These are phyloP conservation scores for Tigriopus japonicus DNA, from an alignment of 1,140 invertebrate genomes.

Conservation along the genomic window DNA sequence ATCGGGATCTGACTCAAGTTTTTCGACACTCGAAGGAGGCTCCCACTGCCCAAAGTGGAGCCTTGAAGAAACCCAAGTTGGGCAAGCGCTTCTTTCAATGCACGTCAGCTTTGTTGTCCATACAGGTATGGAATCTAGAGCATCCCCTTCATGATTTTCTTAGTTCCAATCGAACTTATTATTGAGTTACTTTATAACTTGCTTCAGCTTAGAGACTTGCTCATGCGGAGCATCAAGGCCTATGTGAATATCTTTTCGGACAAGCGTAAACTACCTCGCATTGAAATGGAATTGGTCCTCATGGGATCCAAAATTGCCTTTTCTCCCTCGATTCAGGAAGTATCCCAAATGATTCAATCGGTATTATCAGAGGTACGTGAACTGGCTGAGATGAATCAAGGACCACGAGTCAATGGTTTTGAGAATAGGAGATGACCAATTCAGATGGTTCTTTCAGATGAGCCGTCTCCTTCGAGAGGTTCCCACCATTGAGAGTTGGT, in stretches of 20 bases:
- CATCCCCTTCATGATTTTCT: not conserved
- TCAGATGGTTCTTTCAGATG: not conserved
- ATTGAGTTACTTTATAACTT: not conserved
- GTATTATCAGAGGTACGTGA: slow-evolving; percentile 11
- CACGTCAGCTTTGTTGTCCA: slow-evolving; percentile 8
- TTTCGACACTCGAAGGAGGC: not conserved
- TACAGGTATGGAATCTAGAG: not conserved
- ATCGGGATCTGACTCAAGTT: not conserved
- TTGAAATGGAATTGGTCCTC: slow-evolving; percentile 14
- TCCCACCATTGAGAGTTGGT: slow-evolving; percentile 10
- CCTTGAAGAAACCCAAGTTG: not conserved
- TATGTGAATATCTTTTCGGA: slow-evolving; percentile 9
- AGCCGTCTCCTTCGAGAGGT: slow-evolving; percentile 10
- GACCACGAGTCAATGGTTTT: too few species aligned
- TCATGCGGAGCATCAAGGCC: slow-evolving; percentile 3
- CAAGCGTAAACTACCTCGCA: slow-evolving; percentile 5
- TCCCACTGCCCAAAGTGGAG: not conserved
- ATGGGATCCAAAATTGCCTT: slow-evolving; percentile 1
- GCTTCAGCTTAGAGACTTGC: slow-evolving; percentile 2
- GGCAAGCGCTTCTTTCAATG: slow-evolving; percentile 8
- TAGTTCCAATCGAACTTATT: too few species aligned
- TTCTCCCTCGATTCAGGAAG: slow-evolving; percentile 5
- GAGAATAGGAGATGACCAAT: too few species aligned
- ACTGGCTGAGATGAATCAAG: not conserved
- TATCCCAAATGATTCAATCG: slow-evolving; percentile 11